phyloP scores from a whole-genome alignment of 1,140 invertebrate species.

The Caenorhabditis latens region DNA sequence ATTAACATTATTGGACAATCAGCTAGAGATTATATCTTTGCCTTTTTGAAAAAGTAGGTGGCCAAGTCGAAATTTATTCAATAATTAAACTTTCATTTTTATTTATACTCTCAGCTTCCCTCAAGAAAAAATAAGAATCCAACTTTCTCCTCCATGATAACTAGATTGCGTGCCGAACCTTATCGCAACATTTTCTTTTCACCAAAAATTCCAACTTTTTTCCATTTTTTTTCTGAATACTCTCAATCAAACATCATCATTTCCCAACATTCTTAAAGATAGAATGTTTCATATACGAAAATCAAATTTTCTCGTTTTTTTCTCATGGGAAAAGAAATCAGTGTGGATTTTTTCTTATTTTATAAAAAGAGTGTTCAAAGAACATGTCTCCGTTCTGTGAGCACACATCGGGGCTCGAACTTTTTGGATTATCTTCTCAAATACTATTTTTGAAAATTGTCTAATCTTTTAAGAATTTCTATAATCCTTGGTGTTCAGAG shows the following conservation, averaged over 20 bases:
- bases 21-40: no score
- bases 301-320: neutral
- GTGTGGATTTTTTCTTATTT: neutral
- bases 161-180: slow-evolving; percentile 2
- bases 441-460: no score
- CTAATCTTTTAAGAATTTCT: no score
- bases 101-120: no score
- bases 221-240: neutral
- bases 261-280: neutral
- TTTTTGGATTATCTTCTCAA: neutral
- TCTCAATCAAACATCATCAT: slow-evolving; percentile 13
- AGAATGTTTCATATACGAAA: neutral
- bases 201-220: neutral
- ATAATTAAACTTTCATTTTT: no score
- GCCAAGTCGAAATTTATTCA: no score
- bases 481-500: no score
- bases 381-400: neutral
- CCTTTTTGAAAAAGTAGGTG: no score
- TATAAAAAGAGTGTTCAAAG: neutral
- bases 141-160: neutral
- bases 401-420: neutral
- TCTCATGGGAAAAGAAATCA: neutral
- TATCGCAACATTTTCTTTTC: neutral
- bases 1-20: no score
- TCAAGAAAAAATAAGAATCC: neutral